These are phyloP conservation scores for Stercorarius parasiticus DNA, from an alignment of 2,113 vertebrate species.

Conservation along the genomic window DNA sequence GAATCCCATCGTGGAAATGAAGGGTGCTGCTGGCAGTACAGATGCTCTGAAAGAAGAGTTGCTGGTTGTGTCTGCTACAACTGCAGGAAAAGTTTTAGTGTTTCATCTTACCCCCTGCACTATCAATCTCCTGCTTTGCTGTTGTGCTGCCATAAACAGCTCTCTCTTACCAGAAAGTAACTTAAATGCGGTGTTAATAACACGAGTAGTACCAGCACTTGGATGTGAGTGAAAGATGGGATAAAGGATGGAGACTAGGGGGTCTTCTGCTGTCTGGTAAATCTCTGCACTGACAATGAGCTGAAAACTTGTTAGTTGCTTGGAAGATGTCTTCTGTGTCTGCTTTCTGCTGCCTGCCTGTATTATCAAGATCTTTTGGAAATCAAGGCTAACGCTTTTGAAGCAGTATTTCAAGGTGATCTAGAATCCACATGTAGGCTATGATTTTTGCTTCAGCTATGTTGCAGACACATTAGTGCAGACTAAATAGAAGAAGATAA, in stretches of 20 bases:
- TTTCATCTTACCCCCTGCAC: neutral
- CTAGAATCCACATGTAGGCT: neutral
- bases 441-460: neutral
- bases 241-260: neutral
- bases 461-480: neutral
- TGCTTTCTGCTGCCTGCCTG: neutral
- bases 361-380: neutral
- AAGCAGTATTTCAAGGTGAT: neutral
- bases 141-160: neutral
- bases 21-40: neutral
- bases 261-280: neutral
- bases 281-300: neutral
- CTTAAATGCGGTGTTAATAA: neutral
- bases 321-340: neutral
- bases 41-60: neutral
- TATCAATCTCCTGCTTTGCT: neutral
- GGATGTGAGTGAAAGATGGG: neutral
- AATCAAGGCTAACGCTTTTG: neutral
- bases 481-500: constrained; percentile 32
- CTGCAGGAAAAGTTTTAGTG: neutral
- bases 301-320: neutral
- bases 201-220: neutral
- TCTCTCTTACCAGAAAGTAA: neutral
- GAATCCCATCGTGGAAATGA: neutral
- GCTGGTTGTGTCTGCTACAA: neutral